Conservation (phyloP, 2,113 vertebrate species). For the Oophaga pumilio region DNA sequence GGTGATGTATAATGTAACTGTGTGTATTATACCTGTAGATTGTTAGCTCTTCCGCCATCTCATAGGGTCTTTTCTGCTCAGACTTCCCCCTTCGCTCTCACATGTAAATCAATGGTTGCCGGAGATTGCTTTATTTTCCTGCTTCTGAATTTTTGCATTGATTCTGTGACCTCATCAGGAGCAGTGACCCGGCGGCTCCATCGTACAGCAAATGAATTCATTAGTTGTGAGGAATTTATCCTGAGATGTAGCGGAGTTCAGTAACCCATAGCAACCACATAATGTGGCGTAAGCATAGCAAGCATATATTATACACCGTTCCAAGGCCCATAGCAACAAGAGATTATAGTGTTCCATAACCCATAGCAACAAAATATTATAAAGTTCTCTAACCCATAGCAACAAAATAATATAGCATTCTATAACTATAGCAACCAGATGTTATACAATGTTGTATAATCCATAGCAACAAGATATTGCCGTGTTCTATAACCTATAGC, state of each 20-base stretch:
- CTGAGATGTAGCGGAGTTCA: background rate
- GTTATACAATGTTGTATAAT: too few relatives aligned
- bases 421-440: too few relatives aligned
- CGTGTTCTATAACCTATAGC: too few relatives aligned
- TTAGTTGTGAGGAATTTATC: background rate
- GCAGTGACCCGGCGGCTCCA: conserved; percentile 1
- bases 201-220: conserved; percentile 2
- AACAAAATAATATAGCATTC: too few relatives aligned
- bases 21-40: background rate
- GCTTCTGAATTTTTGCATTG: conserved; percentile 21
- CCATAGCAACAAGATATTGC: too few relatives aligned
- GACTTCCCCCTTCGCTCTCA: background rate
- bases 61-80: background rate
- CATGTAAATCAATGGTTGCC: conserved; percentile 39
- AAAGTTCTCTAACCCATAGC: background rate
- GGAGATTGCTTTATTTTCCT: conserved; percentile 47
- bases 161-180: conserved; percentile 47
- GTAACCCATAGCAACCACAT: background rate
- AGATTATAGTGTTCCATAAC: background rate
- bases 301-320: background rate
- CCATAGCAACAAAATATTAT: background rate
- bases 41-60: conserved; percentile 3
- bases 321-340: background rate
- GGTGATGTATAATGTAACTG: too few relatives aligned
- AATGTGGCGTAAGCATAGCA: too few relatives aligned